Evolutionary conservation across 2,888 invertebrate species (phyloP), one percentile per base, ranked within the genome.

Genomic region (Sarcophaga subvicina): DNA sequence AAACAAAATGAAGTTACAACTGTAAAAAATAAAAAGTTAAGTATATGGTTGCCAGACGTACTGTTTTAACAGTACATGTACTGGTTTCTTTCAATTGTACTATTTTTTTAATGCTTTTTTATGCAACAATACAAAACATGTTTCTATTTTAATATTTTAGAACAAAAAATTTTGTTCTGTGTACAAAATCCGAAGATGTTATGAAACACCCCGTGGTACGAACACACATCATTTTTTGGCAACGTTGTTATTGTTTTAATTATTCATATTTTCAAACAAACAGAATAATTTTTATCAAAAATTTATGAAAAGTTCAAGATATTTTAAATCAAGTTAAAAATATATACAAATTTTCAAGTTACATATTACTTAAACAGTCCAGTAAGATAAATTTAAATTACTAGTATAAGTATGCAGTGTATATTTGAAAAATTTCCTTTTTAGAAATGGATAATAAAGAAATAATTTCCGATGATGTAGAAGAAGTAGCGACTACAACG

Each of bases 51-150:
- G 49, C 49, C 49, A 49, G 49, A 49, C 45, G 66, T 67, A 67
- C 66, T 67, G 66, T 67, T 67, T 67, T 45, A 67, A 4, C 66
- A 45, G 45, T 67, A 47, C 69, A 20, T 20, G 69, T 47, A 69
- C 66, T 49, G 49, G 5, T 22, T 49, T 49, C 5, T 49, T 49
- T 49, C 27, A 64, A 11, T 64, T 64, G 64, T 64, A 12, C 64
- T 64, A 8, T 64, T 64, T 64, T 14, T n/a, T 66, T 22, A 22
- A 22, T 22, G 22, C 22, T 22, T 22, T 22, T 22, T 22, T 22
- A 22, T 22, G 22, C 22, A 22, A 22, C 22, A 22, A 22, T 4
- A 25, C 25, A 25, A 25, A 25, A 37, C 45, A 12, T 5, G 4
- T 63, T 63, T 49, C 5, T 49, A 4, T 49, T 49, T 49, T 49